Conservation (phyloP, 2,888 invertebrate genomes). For the Synergus gifuensis region DNA sequence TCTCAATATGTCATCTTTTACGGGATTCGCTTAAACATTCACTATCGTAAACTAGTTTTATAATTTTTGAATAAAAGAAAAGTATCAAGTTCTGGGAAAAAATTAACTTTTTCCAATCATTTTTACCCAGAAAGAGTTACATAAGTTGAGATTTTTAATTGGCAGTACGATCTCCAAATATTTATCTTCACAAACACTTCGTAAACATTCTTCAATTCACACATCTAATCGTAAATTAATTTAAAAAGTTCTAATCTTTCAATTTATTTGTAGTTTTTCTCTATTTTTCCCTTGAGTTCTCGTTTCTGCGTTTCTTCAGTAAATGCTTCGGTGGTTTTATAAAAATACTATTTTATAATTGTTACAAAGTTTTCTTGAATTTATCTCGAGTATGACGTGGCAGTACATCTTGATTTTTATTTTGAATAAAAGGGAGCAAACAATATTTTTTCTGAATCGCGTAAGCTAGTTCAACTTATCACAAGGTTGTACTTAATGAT, state of each 20-base stretch:
- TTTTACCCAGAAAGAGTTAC: background rate
- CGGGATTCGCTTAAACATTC: background rate
- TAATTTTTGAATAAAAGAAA: background rate
- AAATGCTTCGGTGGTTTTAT: constrained; percentile 60
- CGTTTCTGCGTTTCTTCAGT: constrained; percentile 15
- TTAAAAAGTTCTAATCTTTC: background rate
- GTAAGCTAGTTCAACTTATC: constrained; percentile 19
- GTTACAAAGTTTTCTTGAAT: constrained; percentile 1
- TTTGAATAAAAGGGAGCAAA: background rate
- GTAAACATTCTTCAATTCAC: background rate
- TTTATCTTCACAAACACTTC: background rate
- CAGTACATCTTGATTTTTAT: constrained; percentile 5
- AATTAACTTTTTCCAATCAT: background rate
- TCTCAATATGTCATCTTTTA: background rate
- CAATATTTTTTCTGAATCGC: background rate
- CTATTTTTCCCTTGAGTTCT: background rate
- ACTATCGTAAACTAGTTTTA: background rate
- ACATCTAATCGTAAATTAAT: constrained; percentile 31
- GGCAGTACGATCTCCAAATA: constrained; percentile 7
- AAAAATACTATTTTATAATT: constrained; percentile 73
- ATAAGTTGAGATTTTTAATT: background rate
- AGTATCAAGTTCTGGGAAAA: background rate
- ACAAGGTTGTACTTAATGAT: constrained; percentile 5
- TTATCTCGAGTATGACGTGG: background rate
- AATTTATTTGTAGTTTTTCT: background rate